Evolutionary conservation across 1,140 invertebrate species (phyloP).

Genomic region (Pseudomyrmex pallidus): DNA sequence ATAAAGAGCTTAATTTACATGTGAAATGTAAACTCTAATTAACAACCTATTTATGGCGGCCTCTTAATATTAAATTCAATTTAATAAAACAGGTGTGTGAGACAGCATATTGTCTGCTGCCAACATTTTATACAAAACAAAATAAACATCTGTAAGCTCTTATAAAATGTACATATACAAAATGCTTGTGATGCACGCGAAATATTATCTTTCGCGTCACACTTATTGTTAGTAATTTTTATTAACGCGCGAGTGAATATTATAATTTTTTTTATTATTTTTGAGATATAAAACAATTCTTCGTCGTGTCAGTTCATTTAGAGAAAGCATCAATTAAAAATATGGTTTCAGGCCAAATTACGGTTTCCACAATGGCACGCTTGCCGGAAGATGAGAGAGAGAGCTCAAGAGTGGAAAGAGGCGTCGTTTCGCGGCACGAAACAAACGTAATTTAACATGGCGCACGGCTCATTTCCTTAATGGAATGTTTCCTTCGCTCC

Average conservation of each 20-base stretch:
- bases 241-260: not conserved
- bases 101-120: no score
- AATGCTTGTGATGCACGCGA: not conserved
- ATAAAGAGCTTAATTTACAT: no score
- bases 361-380: conserved; percentile 27
- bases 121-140: no score
- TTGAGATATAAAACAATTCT: not conserved
- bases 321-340: conserved; percentile 47
- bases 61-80: no score
- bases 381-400: not conserved
- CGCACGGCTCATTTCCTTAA: conserved; percentile 72
- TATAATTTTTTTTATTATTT: not conserved
- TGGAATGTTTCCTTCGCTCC: conserved; percentile 67
- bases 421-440: conserved; percentile 45
- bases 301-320: conserved; percentile 8
- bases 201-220: not conserved
- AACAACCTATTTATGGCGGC: no score
- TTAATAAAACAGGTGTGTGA: no score
- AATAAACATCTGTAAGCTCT: no score
- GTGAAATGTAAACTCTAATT: no score
- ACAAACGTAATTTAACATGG: conserved; percentile 68
- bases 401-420: not conserved
- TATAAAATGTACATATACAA: not conserved
- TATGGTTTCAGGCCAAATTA: conserved; percentile 28
- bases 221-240: conserved; percentile 5